These are phyloP conservation scores for Drosophila nasuta DNA, from an alignment of 1,140 invertebrate genomes.

Conservation along the genomic window DNA sequence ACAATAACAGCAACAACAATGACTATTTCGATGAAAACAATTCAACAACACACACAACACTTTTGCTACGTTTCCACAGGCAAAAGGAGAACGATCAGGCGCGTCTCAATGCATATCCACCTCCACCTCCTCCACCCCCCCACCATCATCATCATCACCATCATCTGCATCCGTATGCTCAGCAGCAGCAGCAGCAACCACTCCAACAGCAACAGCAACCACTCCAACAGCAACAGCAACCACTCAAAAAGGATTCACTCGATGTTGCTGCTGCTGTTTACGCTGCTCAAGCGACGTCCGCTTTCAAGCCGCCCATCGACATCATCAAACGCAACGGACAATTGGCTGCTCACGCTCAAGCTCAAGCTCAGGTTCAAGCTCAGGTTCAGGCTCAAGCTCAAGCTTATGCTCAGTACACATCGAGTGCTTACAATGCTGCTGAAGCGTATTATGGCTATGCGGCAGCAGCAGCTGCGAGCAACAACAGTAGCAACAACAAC, in stretches of 20 bases:
- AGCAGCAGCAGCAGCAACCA: neutral
- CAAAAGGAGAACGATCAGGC: slow-evolving; percentile 84
- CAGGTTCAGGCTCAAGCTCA: slow-evolving; percentile 63
- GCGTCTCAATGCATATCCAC: slow-evolving; percentile 63
- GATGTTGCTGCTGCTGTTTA: slow-evolving; percentile 18
- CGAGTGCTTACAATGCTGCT: slow-evolving; percentile 60
- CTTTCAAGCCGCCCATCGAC: slow-evolving; percentile 90
- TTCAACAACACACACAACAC: slow-evolving; percentile 21
- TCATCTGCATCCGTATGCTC: too few relatives aligned
- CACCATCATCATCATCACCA: neutral
- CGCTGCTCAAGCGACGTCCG: slow-evolving; percentile 88
- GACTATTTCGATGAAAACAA: neutral
- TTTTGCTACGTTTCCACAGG: slow-evolving; percentile 77
- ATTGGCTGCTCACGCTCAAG: slow-evolving; percentile 53
- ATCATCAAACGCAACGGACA: slow-evolving; percentile 86
- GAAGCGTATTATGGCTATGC: slow-evolving; percentile 73
- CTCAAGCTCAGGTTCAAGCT: slow-evolving; percentile 52
- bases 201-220: slow-evolving; percentile 14
- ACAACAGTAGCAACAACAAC: slow-evolving; percentile 38
- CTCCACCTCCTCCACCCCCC: neutral
- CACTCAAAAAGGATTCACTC: slow-evolving; percentile 35
- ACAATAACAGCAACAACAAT: slow-evolving; percentile 8
- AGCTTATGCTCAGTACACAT: slow-evolving; percentile 48
- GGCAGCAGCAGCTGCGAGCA: slow-evolving; percentile 53
- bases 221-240: neutral